Percentiles rank a stretch among this genome's conserved stretches.
These are phyloP conservation scores for Pharmacophagus antenor DNA, from an alignment of 2,888 invertebrate species.

Conservation along the genomic window DNA sequence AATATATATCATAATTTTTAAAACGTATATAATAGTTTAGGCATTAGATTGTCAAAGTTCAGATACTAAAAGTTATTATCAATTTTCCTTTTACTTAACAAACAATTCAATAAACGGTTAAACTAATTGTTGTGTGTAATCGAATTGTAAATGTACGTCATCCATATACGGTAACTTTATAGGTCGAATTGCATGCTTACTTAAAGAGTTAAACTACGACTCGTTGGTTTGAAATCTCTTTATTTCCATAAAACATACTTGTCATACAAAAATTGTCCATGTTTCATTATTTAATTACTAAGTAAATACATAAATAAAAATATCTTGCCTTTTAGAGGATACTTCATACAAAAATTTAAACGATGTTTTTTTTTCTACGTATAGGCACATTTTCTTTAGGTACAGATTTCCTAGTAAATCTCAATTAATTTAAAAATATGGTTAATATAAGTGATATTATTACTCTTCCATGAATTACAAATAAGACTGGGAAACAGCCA, in stretches of 20 bases:
- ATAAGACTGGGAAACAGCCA: neutral
- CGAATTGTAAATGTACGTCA: constrained; percentile 7
- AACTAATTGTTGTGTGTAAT: constrained; percentile 16
- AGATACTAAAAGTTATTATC: constrained; percentile 19
- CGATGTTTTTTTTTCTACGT: neutral
- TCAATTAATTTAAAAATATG: neutral
- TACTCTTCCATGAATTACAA: neutral
- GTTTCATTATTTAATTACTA: too few relatives aligned
- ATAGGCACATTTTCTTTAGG: neutral
- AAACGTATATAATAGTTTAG: constrained; percentile 1
- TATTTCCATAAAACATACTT: neutral
- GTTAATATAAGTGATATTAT: neutral
- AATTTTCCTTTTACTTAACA: constrained; percentile 16
- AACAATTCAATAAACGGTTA: constrained; percentile 4
- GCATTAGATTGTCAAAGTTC: neutral
- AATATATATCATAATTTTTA: neutral
- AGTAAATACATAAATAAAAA: too few relatives aligned
- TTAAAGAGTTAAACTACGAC: neutral
- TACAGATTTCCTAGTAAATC: neutral
- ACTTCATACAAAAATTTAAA: too few relatives aligned
- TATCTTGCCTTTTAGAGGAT: too few relatives aligned
- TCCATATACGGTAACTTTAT: neutral
- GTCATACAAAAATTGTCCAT: too few relatives aligned
- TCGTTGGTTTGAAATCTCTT: too few relatives aligned
- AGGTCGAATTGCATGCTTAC: neutral